phyloP scores from a whole-genome alignment of 2,113 vertebrate species.

The Perccottus glenii region DNA sequence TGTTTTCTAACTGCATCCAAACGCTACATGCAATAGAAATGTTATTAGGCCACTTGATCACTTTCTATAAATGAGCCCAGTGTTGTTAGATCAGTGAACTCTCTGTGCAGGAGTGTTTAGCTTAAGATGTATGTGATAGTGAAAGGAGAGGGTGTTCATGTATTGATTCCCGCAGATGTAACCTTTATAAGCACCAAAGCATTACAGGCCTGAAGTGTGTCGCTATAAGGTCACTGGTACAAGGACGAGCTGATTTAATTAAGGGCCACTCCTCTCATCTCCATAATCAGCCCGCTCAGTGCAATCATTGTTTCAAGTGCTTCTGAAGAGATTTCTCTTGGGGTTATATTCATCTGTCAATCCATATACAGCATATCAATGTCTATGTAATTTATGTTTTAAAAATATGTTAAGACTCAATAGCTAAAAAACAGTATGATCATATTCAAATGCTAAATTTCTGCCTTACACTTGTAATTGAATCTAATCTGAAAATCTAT shows the following conservation, averaged over 20 bases:
- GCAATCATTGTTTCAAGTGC: background rate
- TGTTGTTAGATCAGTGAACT: too few species aligned
- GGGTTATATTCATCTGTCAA: background rate
- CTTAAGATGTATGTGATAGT: too few species aligned
- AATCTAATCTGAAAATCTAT: background rate
- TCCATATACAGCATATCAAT: too few species aligned
- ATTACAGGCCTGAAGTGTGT: background rate
- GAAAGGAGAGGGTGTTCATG: background rate
- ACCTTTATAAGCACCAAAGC: background rate
- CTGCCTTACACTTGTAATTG: background rate
- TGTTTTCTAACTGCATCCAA: constrained; percentile 16
- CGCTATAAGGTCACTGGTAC: constrained; percentile 9
- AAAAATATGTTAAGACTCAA: background rate
- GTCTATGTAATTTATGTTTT: too few species aligned
- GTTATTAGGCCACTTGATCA: too few species aligned
- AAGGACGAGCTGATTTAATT: constrained; percentile 31
- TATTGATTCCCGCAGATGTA: constrained; percentile 8
- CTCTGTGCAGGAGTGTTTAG: too few species aligned
- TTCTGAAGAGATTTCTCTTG: background rate
- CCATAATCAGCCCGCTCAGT: constrained; percentile 26
- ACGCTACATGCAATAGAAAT: too few species aligned
- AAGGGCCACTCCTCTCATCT: constrained; percentile 5
- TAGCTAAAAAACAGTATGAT: background rate
- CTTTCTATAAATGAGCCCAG: too few species aligned
- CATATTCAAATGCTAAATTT: background rate